Evolutionary conservation across 2,888 invertebrate species (phyloP), one percentile per base, ranked within the genome.

Genomic region (Andrena hattorfiana): DNA sequence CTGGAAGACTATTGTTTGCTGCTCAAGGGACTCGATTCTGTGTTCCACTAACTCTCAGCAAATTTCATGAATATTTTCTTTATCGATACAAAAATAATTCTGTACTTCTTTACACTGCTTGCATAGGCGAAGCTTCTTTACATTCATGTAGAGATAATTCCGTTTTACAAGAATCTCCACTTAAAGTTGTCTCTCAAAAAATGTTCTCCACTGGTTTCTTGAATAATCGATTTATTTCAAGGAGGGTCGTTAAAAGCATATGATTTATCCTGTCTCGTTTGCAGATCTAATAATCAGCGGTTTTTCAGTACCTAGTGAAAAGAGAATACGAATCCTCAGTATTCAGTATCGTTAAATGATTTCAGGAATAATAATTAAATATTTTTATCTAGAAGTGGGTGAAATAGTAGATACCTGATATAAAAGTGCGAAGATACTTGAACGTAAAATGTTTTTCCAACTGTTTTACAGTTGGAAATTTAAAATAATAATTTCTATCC

Each of bases 111-210:
- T 42, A 13, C 13, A 42, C 42, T 42, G 13, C 13, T 51, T 51
- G 51, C 51, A 56, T 26, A 20, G 54, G 28, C 4, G 5, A 20
- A 7, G 23, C 10, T 56, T 48, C 30, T 30, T 77, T 56, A 71
- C 56, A 77, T 42, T 32, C 32, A 13, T 35, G 32, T 49, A 66
- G 59, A 49, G 32, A 10, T 72, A 73, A 23, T 35, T 30, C 30
- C 6, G 56, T 42, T 56, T 20, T 56, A 72, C 72, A 66, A 72
- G 72, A 49, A 49, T 72, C 35, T 72, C 23, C 72, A 23, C 72
- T 77, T 77, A 72, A 56, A 28, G 10, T 1, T 8, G 35, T 51
- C 8, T 26, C 2, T 49, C 23, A 20, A 66, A 49, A 59, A 66
- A 60, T 60, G 26, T 10, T 4, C 32, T 49, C 2, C 23, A 35